phyloP scores from a whole-genome alignment of 92 coral and sea anemone species.

The Parazoanthus swiftii region DNA sequence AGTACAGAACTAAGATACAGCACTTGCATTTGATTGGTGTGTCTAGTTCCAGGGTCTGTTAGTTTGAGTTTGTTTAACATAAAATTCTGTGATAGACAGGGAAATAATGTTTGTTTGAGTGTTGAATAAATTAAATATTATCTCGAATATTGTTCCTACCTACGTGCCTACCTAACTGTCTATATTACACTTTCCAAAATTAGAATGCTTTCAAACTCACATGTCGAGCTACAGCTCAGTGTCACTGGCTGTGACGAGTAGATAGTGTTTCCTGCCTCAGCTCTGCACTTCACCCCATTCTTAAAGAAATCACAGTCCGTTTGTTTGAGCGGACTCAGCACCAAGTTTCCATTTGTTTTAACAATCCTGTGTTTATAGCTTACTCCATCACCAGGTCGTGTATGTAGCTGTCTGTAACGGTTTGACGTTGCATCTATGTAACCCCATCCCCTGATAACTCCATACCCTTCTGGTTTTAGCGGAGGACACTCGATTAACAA shows the following conservation, averaged over 20 bases:
- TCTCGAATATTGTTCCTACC: no score
- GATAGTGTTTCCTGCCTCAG: slow-evolving; percentile 12
- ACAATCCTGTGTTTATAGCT: slow-evolving; percentile 28
- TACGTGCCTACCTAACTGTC: no score
- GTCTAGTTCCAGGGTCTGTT: no score
- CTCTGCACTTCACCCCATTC: slow-evolving; percentile 21
- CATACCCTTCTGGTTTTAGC: neutral
- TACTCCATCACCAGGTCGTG: neutral
- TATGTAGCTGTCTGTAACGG: neutral
- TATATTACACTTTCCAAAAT: no score
- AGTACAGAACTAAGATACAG: no score
- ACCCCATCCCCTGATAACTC: slow-evolving; percentile 24
- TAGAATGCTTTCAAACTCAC: neutral
- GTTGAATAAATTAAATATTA: no score
- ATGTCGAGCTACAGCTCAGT: neutral
- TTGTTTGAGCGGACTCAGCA: slow-evolving; percentile 22
- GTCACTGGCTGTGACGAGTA: slow-evolving; percentile 3
- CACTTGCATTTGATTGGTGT: no score
- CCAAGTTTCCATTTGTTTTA: slow-evolving; percentile 1
- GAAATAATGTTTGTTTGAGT: no score
- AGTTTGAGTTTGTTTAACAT: no score
- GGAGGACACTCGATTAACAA: slow-evolving; percentile 6
- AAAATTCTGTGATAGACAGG: no score
- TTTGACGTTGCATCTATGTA: neutral
- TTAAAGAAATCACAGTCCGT: slow-evolving; percentile 18